A percentile compares a stretch with the other conserved stretches of the same genome.
Evolutionary conservation across 2,888 invertebrate species (phyloP).

Genomic region (Epsilonema sp.): DNA sequence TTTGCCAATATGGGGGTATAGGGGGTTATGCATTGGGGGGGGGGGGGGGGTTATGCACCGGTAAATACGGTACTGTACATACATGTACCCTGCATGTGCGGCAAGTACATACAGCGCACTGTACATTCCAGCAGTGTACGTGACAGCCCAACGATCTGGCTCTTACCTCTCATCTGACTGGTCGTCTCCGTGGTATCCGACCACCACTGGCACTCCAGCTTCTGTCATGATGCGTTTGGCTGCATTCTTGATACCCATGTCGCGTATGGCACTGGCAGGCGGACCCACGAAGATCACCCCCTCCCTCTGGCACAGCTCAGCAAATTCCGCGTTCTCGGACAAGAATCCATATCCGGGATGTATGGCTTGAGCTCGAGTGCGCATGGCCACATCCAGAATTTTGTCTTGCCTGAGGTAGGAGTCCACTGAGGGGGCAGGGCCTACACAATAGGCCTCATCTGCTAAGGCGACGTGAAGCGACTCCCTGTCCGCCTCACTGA

Average conservation of each 20-base stretch:
- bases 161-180: slow-evolving; percentile 18
- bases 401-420: slow-evolving; percentile 70
- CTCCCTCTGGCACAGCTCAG: slow-evolving; percentile 55
- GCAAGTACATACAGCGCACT: too few species aligned
- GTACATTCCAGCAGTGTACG: too few species aligned
- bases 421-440: slow-evolving; percentile 59
- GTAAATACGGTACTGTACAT: too few species aligned
- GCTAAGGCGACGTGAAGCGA: slow-evolving; percentile 39
- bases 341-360: slow-evolving; percentile 75
- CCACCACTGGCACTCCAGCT: slow-evolving; percentile 72
- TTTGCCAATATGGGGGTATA: too few species aligned
- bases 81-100: too few species aligned
- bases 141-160: too few species aligned
- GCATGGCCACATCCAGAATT: slow-evolving; percentile 49
- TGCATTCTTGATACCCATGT: slow-evolving; percentile 34
- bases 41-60: too few species aligned
- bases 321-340: slow-evolving; percentile 92
- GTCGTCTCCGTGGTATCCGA: slow-evolving; percentile 25
- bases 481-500: slow-evolving; percentile 66
- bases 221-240: slow-evolving; percentile 49
- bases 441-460: slow-evolving; percentile 82
- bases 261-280: slow-evolving; percentile 71
- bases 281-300: slow-evolving; percentile 83
- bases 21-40: too few species aligned
- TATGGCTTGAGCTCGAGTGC: slow-evolving; percentile 10